phyloP scores from a whole-genome alignment of 2,113 vertebrate species.

The Leucoraja erinaceus region DNA sequence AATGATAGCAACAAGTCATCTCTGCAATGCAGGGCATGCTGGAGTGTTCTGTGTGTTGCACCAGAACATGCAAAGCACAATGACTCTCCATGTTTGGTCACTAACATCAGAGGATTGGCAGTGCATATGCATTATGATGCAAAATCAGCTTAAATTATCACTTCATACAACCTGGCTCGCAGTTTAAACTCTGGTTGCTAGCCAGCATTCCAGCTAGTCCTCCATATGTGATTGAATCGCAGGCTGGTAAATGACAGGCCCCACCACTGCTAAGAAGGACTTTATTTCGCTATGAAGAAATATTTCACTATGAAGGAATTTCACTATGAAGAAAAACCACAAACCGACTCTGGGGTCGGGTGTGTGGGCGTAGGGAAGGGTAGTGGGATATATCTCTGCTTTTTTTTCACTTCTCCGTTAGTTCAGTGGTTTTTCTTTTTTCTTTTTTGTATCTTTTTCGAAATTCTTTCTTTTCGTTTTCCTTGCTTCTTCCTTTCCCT shows the following conservation, averaged over 20 bases:
- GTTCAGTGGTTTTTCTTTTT: no score
- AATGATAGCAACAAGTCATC: slow-evolving; percentile 3
- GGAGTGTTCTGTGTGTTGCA: not conserved
- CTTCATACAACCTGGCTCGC: not conserved
- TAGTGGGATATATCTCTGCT: no score
- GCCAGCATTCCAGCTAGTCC: slow-evolving; percentile 24
- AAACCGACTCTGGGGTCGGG: no score
- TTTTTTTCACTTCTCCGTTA: no score
- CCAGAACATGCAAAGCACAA: not conserved
- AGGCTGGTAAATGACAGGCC: not conserved
- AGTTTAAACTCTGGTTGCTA: slow-evolving; percentile 20
- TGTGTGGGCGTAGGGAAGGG: no score
- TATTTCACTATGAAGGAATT: no score
- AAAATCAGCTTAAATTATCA: slow-evolving; percentile 19
- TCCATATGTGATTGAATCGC: not conserved
- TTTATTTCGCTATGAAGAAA: not conserved
- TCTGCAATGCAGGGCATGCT: not conserved
- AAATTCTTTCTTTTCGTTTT: no score
- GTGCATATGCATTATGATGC: not conserved
- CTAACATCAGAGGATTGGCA: not conserved
- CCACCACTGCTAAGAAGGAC: not conserved
- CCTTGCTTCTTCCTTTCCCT: no score
- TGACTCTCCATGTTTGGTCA: not conserved
- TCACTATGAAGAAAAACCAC: no score
- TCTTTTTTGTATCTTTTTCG: no score